Conservation (phyloP, 2,113 vertebrate genomes). For the Solea senegalensis region DNA sequence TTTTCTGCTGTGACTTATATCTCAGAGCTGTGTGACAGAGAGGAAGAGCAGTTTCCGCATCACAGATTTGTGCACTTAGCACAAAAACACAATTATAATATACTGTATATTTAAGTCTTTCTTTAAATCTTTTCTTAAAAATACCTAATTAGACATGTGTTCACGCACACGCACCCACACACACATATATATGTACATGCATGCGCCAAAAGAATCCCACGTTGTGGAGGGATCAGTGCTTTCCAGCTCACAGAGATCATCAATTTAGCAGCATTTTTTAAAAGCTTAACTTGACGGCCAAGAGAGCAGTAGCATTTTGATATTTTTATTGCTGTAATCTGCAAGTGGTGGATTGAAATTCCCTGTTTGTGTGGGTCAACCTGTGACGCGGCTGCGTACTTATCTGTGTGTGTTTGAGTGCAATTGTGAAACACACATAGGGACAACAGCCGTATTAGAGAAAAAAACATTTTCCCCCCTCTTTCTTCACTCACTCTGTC, state of each 20-base stretch:
- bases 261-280: slow-evolving; percentile 59
- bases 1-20: neutral
- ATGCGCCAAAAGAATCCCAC: slow-evolving; percentile 34
- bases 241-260: slow-evolving; percentile 54
- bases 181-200: neutral
- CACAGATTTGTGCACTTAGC: neutral
- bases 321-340: slow-evolving; percentile 66
- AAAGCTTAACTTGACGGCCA: slow-evolving; percentile 57
- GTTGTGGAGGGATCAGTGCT: slow-evolving; percentile 32
- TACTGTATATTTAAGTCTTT: too few species aligned
- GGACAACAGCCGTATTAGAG: slow-evolving; percentile 7
- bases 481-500: slow-evolving; percentile 19
- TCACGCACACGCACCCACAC: neutral
- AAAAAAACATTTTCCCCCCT: neutral
- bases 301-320: slow-evolving; percentile 51
- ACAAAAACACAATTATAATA: slow-evolving; percentile 8
- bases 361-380: slow-evolving; percentile 17
- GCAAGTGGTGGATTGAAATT: slow-evolving; percentile 35
- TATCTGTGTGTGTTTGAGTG: neutral
- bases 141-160: slow-evolving; percentile 15
- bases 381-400: neutral
- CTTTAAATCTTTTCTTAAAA: too few species aligned
- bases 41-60: too few species aligned
- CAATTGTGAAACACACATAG: neutral
- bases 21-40: too few species aligned